Evolutionary conservation across 2,888 invertebrate genomes (phyloP), one percentile per base, ranked within the genome.

Genomic region (Cataglyphis cursor): DNA sequence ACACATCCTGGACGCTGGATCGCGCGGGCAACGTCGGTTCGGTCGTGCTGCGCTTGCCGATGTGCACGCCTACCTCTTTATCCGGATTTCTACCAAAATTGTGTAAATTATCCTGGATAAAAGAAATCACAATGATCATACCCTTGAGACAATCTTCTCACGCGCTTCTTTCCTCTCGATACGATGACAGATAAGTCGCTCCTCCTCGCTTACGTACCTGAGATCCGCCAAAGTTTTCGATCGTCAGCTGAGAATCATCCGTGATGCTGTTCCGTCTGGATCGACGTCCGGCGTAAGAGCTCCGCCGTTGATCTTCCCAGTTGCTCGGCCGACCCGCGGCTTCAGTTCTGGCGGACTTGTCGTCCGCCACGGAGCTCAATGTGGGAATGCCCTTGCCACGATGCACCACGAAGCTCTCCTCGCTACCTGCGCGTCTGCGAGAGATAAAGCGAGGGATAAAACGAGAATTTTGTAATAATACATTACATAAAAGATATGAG

Each of bases 161-260:
- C 57, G 3, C 12, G 1, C 51, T n/a, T 35, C 31, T 64, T 9
- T 59, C 9, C 18, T 57, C 28, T 24, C 44, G 12, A 18, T 12
- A 18, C 44, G 44, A 24, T 10, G 18, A 66, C 15, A 31, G 4
- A 10, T 5, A 65, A 21, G 28, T 21, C 18, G 9, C 21, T 18
- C 38, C 21, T 48, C 9, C n/a, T 24, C 18, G 24, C 9, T 5
- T 10, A 61, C 64, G 83, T 89, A 94, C 94, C 95, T 98, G 98
- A 88, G 98, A 98, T 82, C 98, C 98, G 66, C 98, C 98, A 95
- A 98, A 98, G 95, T 98, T 98, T 95, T 98, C 98, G 80, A 98
- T 97, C 0, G 98, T 98, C 90, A 98, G 96, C 95, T 98, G 98
- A 48, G 98, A 98, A 94, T 98, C 98, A 94, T 98, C 98, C 85